phyloP scores from a whole-genome alignment of 2,113 vertebrate genomes.

The Acinonyx jubatus region DNA sequence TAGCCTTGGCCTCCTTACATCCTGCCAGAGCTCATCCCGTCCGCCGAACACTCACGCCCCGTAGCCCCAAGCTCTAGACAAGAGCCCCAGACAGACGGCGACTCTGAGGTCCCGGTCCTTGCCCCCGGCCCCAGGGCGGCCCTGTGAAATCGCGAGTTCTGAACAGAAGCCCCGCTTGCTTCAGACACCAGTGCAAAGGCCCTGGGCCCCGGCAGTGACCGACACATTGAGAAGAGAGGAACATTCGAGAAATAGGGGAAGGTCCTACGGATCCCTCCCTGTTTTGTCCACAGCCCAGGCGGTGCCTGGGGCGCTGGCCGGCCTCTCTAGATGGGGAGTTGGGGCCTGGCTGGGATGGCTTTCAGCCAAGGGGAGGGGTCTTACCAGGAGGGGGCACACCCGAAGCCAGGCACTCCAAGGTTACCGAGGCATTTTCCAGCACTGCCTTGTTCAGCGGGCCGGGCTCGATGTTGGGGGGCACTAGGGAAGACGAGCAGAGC shows the following conservation, averaged over 20 bases:
- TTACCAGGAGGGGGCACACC: conserved; percentile 84
- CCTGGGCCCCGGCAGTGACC: background rate
- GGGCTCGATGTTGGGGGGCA: conserved; percentile 85
- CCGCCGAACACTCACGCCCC: fast-evolving
- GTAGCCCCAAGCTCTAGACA: background rate
- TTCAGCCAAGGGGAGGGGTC: fast-evolving
- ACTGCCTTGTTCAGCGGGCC: conserved; percentile 61
- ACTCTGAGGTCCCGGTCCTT: fast-evolving
- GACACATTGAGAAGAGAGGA: too few relatives aligned
- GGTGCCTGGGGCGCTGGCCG: too few relatives aligned
- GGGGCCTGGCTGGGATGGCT: fast-evolving
- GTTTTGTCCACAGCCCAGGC: fast-evolving
- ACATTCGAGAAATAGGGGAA: fast-evolving
- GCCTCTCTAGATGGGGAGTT: background rate
- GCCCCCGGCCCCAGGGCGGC: background rate
- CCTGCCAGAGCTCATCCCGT: background rate
- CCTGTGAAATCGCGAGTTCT: background rate
- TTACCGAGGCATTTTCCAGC: conserved; percentile 71
- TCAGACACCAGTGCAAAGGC: background rate
- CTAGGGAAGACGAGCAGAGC: conserved; percentile 49
- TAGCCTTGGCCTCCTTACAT: background rate
- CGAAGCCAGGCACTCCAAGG: conserved; percentile 84
- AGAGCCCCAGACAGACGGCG: background rate
- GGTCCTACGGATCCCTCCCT: background rate
- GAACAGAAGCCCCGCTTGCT: background rate